phyloP scores from a whole-genome alignment of 2,797 vertebrate species.

The Acanthis flammea region DNA sequence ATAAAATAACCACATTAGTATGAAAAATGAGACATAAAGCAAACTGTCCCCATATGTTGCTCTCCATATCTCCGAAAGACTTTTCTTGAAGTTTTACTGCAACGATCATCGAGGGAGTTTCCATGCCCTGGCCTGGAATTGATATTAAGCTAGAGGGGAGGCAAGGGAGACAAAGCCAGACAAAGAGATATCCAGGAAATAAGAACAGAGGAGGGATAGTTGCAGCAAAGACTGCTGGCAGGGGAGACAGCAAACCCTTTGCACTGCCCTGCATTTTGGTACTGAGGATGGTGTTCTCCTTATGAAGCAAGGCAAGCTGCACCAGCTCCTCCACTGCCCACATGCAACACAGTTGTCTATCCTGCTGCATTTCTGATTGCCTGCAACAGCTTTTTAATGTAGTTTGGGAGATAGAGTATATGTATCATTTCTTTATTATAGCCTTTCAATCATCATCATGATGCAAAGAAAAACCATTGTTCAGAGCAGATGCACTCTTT shows the following conservation, averaged over 20 bases:
- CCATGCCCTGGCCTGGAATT: conserved; percentile 6
- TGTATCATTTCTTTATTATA: conserved; percentile 50
- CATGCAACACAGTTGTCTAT: not conserved
- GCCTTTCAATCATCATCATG: conserved; percentile 41
- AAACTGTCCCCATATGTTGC: conserved; percentile 63
- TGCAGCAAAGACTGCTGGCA: not conserved
- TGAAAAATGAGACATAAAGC: conserved; percentile 57
- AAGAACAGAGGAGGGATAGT: not conserved
- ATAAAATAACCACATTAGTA: conserved; percentile 49
- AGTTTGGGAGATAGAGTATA: conserved; percentile 32
- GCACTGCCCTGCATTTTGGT: not conserved
- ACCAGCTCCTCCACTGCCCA: not conserved
- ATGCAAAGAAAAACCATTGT: conserved; percentile 14
- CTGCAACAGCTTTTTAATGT: conserved; percentile 36
- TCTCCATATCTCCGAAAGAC: conserved; percentile 12
- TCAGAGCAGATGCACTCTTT: conserved; percentile 11
- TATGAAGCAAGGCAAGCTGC: not conserved
- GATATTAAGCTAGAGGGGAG: conserved; percentile 14
- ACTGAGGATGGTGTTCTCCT: not conserved
- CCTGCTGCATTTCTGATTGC: not conserved
- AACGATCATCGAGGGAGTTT: conserved; percentile 27
- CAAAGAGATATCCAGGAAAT: not conserved
- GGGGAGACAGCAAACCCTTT: not conserved
- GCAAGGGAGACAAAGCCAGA: not conserved
- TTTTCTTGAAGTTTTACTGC: conserved; percentile 48